Evolutionary conservation across 1,140 invertebrate species (phyloP).

Genomic region (Diorhabda elongata): DNA sequence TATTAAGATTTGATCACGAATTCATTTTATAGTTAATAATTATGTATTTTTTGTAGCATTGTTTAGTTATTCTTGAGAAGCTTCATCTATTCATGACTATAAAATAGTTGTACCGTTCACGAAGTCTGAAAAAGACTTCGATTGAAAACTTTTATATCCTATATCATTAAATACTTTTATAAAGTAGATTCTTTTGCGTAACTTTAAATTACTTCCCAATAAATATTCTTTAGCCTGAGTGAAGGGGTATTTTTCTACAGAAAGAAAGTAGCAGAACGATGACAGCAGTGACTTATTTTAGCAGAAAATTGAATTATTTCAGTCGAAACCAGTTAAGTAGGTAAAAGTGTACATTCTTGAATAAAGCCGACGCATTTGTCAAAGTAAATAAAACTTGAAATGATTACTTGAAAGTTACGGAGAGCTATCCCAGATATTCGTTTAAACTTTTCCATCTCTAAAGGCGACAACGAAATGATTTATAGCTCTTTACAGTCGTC

Average conservation of each 20-base stretch:
- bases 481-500: slow-evolving; percentile 1
- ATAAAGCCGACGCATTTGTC: not conserved
- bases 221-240: not conserved
- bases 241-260: not conserved
- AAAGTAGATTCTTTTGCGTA: not conserved
- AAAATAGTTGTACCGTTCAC: not conserved
- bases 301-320: slow-evolving; percentile 2
- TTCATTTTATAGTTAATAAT: no score
- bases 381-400: slow-evolving; percentile 3
- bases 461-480: not conserved
- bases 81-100: not conserved
- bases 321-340: not conserved
- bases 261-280: not conserved
- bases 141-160: not conserved
- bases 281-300: not conserved
- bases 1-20: no score
- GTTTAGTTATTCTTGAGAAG: no score
- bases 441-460: slow-evolving; percentile 2
- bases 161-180: not conserved
- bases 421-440: slow-evolving; percentile 1
- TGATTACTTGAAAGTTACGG: not conserved
- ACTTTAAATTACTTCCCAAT: not conserved
- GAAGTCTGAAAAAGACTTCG: not conserved
- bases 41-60: no score
- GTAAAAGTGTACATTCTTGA: slow-evolving; percentile 1